Base-by-base conservation (phyloP, 2,113 vertebrate species). In the Macrotis lagotis region DNA sequence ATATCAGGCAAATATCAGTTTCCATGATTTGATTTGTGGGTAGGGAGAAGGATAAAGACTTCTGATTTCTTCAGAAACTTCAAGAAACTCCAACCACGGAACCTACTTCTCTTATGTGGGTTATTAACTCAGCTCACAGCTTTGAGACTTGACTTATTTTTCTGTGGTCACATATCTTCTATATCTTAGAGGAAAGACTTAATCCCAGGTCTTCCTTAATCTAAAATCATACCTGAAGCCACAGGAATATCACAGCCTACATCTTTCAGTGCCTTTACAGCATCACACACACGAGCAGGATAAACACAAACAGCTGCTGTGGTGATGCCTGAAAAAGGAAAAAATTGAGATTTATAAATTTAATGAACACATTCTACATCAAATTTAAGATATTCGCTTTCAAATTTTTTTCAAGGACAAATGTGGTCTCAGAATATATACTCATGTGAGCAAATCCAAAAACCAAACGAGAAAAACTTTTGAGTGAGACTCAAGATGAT, bases 291-390 rank as follows among this genome's bases (percentile, higher is more conserved):
- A 5, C 99, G 99, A 3, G 99, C 98, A 0, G 99, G 99, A 95
- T 99, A 99, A 22, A 99, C 99, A 95, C 99, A 99, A 22, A 99
- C 99, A 0, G 99, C 99, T 51, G 98, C 99, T 0, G 98, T 99
- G 0, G 99, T 99, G 89, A 99, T 98, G 50, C 98, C 99, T 99
- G 96, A 1, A 44, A 52, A 89, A 93, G 74, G 91, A 94, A 98
- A 93, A 97, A 96, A 90, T 8, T 59, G 50, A 55, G 96, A 50
- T 48, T 89, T 49, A 88, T 25, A 74, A 83, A 94, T 83, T 95
- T 16, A 48, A 91, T 0, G 1, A 12, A 0, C 7, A 90, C 14
- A 90, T 28, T 90, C 66, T 90, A 50, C 48, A 93, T 48, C 66
- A 16, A 44, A 48, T 90, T 3, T 83, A 24, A 88, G 92, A 31